Evolutionary conservation across 2,113 vertebrate species (phyloP).

Genomic region (Connochaetes taurinus): DNA sequence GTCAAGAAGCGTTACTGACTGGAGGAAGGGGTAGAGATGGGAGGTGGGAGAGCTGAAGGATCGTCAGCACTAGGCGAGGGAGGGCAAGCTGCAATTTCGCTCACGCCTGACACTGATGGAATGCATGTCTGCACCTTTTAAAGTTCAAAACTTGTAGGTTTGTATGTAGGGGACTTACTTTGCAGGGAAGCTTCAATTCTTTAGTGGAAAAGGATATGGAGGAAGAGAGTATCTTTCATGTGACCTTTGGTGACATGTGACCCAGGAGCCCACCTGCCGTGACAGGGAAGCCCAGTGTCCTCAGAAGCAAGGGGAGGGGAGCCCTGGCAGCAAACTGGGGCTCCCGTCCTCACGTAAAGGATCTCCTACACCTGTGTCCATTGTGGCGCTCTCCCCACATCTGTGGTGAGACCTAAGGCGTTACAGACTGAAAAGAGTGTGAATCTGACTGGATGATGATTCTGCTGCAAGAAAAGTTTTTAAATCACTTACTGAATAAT

Average conservation of each 20-base stretch:
- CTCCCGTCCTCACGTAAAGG: accelerated
- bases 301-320: neutral
- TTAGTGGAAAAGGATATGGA: neutral
- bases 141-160: neutral
- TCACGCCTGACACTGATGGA: neutral
- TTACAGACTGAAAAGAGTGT: neutral
- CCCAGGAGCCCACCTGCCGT: neutral
- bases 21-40: neutral
- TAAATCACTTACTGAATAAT: neutral
- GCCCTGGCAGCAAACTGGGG: neutral
- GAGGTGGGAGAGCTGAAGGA: neutral
- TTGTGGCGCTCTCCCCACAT: neutral
- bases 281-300: neutral
- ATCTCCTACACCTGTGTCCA: neutral
- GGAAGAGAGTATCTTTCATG: neutral
- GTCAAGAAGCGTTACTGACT: neutral
- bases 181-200: neutral
- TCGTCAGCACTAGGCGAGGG: neutral
- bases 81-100: neutral
- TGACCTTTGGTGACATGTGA: neutral
- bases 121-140: neutral
- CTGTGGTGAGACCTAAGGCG: neutral
- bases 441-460: neutral
- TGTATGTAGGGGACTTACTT: neutral
- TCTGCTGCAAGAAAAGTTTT: neutral